Conservation (phyloP, 37 sponge, comb jelly and placozoan species). For the Eunapius fragilis region DNA sequence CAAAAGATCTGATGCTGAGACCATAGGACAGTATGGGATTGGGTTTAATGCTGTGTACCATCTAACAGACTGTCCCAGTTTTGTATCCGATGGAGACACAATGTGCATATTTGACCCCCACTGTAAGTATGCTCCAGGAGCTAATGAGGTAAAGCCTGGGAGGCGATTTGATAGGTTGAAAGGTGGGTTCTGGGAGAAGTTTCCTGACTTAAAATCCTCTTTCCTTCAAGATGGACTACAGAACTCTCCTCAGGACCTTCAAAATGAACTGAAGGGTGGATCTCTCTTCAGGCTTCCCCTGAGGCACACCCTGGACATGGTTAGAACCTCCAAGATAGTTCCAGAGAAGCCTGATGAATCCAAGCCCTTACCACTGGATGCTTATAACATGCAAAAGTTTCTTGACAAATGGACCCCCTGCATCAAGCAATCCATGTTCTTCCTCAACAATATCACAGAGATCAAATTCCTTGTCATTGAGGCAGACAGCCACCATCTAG, state of each 20-base stretch:
- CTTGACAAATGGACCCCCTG: constrained; percentile 47
- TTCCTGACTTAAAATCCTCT: constrained; percentile 46
- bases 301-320: constrained; percentile 13
- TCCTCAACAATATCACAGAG: constrained; percentile 59
- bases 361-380: constrained; percentile 5
- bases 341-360: not conserved
- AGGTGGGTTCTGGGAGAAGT: constrained; percentile 48
- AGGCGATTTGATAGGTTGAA: constrained; percentile 33
- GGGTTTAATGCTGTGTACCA: constrained; percentile 91
- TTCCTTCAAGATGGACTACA: constrained; percentile 29
- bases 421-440: constrained; percentile 59
- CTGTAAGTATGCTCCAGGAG: constrained; percentile 39
- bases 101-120: constrained; percentile 87
- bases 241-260: not conserved
- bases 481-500: not conserved
- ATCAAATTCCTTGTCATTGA: constrained; percentile 49
- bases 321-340: constrained; percentile 16
- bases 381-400: constrained; percentile 5
- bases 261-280: constrained; percentile 34
- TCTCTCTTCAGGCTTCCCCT: constrained; percentile 57
- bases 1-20: constrained; percentile 68
- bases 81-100: constrained; percentile 68
- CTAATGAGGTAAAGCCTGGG: constrained; percentile 42
- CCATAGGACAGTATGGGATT: constrained; percentile 88
- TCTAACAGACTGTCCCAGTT: constrained; percentile 88